Evolutionary conservation across 2,888 invertebrate genomes (phyloP), one percentile per base, ranked within the genome.

Genomic region (Trachelus stipa): DNA sequence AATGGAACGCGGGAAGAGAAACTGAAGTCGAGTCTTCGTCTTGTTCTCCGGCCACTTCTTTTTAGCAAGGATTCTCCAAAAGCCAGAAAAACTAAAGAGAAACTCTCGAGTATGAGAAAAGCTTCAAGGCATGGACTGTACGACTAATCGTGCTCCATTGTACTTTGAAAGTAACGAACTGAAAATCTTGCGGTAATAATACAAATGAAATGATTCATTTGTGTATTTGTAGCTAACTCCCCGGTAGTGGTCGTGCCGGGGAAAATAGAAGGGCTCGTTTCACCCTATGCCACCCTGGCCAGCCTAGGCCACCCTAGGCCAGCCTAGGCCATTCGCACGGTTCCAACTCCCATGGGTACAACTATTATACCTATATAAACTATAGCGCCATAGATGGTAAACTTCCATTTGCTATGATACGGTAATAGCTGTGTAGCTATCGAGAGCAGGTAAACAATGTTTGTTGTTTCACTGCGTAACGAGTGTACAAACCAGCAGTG

Each of bases 331-430:
- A 56, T 56, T 56, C 56, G 6, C 56, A 56, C 23, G 23, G 56
- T 23, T 23, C 23, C 56, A 23, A 56, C 6, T 56, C 23, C 23
- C 23, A 23, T 23, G 9, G 23, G 23, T 56, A 9, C 23, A 23
- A 23, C 23, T 23, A 9, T 23, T 56, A 56, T 56, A 56, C 9
- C 56, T 56, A 23, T 56, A 56, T 56, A 56, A 56, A 56, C 71
- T 34, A 74, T 69, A 23, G 73, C 40, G 79, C 77, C 79, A 79
- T 80, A 79, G 78, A 81, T 80, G 78, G 73, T 81, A 80, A 78
- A 81, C 81, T 81, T 81, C 80, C 83, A 78, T 81, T 80, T 79
- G 77, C 79, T 74, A 73, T 76, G 79, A 80, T 79, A 81, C 77
- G 79, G 78, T 85, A 85, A 85, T 85, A 79, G 81, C 78, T 80